Evolutionary conservation across 2,797 vertebrate species (phyloP).

Genomic region (Helicolenus hilgendorfi): DNA sequence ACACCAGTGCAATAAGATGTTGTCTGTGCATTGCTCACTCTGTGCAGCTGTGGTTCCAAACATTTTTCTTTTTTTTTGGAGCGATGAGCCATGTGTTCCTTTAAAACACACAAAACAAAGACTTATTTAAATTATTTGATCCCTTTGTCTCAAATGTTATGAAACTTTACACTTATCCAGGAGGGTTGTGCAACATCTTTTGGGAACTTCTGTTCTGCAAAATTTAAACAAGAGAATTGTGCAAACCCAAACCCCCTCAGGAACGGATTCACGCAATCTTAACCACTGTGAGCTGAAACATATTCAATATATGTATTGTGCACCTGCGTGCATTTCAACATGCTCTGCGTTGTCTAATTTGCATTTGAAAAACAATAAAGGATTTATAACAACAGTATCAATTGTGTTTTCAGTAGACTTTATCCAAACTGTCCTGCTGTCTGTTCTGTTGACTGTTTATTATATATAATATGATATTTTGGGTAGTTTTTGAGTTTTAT

Average conservation of each 20-base stretch:
- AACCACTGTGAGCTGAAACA: slow-evolving; percentile 50
- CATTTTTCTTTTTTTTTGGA: neutral
- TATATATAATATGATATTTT: neutral
- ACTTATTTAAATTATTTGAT: slow-evolving; percentile 50
- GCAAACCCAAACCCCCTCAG: slow-evolving; percentile 29
- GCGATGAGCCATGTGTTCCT: neutral
- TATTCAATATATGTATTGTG: slow-evolving; percentile 37
- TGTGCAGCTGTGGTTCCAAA: slow-evolving; percentile 14
- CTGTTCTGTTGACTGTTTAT: neutral
- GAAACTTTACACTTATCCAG: slow-evolving; percentile 8
- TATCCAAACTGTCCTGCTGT: neutral
- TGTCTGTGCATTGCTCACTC: slow-evolving; percentile 27
- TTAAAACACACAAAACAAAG: slow-evolving; percentile 14
- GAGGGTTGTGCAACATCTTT: neutral
- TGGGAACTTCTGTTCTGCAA: neutral
- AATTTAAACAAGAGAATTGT: slow-evolving; percentile 13
- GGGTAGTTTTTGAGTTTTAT: neutral
- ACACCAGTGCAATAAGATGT: slow-evolving; percentile 64
- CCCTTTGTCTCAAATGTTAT: slow-evolving; percentile 37
- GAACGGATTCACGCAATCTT: slow-evolving; percentile 23
- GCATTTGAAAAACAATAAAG: slow-evolving; percentile 67
- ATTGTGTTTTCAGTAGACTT: neutral
- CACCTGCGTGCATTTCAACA: slow-evolving; percentile 35
- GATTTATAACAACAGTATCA: slow-evolving; percentile 50
- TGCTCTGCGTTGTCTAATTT: slow-evolving; percentile 38